Percentiles rank a stretch among this genome's conserved stretches.
Conservation (phyloP, 1,140 invertebrate genomes). For the Dendrolimus punctatus region DNA sequence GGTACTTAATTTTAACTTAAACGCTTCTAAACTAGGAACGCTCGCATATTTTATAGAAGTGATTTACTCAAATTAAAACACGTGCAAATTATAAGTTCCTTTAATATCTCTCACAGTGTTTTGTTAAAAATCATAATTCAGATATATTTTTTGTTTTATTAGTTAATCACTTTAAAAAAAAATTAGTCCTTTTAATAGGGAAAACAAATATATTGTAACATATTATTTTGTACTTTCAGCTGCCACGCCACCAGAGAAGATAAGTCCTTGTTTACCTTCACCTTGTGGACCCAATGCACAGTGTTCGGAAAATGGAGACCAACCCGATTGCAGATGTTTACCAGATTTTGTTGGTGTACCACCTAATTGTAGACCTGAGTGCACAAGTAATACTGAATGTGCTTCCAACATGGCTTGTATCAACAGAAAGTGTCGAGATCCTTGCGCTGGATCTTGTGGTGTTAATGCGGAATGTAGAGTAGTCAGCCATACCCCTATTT, state of each 20-base stretch:
- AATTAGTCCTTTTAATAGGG: too few relatives aligned
- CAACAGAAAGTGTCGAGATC: constrained; percentile 77
- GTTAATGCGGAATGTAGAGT: constrained; percentile 74
- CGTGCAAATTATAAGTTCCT: too few relatives aligned
- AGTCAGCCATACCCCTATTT: constrained; percentile 76
- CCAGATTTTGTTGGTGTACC: constrained; percentile 73
- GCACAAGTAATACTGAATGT: constrained; percentile 80
- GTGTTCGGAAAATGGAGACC: constrained; percentile 73
- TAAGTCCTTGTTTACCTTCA: constrained; percentile 75
- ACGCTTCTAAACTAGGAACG: too few relatives aligned
- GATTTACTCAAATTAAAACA: too few relatives aligned
- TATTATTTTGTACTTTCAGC: constrained; percentile 26
- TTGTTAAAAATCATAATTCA: too few relatives aligned
- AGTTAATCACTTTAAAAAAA: too few relatives aligned
- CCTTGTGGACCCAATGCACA: constrained; percentile 79
- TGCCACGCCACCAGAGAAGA: constrained; percentile 38
- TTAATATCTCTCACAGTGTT: too few relatives aligned
- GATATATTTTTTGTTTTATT: too few relatives aligned
- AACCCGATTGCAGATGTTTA: constrained; percentile 76
- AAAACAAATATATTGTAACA: neutral
- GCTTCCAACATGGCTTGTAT: constrained; percentile 75
- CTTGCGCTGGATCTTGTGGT: constrained; percentile 82
- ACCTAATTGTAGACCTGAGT: constrained; percentile 79
- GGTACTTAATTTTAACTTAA: too few relatives aligned
- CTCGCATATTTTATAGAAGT: too few relatives aligned